Evolutionary conservation across 2,888 invertebrate species (phyloP).

Genomic region (Silvanus unidentatus): DNA sequence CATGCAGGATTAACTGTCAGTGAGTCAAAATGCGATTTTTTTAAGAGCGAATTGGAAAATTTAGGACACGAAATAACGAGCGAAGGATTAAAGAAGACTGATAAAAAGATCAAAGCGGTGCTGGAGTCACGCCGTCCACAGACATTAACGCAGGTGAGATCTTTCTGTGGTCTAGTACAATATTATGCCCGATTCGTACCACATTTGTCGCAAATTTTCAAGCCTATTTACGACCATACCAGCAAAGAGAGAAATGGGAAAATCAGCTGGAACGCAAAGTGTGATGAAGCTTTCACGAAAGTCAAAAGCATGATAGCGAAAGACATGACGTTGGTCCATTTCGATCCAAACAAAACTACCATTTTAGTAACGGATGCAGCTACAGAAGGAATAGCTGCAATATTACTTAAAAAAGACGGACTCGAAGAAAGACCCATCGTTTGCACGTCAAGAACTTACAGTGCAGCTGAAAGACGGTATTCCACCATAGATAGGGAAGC

Average conservation of each 20-base stretch:
- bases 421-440: conserved; percentile 7
- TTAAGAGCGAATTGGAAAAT: conserved; percentile 28
- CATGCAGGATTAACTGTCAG: conserved; percentile 28
- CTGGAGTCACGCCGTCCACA: too few relatives aligned
- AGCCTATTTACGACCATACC: conserved; percentile 7
- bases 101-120: conserved; percentile 18
- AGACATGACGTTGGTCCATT: conserved; percentile 13
- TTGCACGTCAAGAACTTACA: conserved; percentile 12
- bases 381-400: conserved; percentile 8
- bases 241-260: conserved; percentile 10
- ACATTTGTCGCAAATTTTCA: too few relatives aligned
- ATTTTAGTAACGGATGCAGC: conserved; percentile 12
- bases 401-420: conserved; percentile 2
- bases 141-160: conserved; percentile 13
- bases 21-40: conserved; percentile 34
- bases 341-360: conserved; percentile 12
- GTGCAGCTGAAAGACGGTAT: conserved; percentile 8
- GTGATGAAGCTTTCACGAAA: conserved; percentile 12
- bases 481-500: conserved; percentile 21
- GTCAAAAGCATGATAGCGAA: conserved; percentile 11
- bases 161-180: conserved; percentile 13
- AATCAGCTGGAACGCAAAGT: conserved; percentile 13
- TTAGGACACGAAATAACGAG: conserved; percentile 25
- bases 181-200: conserved; percentile 18
- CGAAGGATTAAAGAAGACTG: conserved; percentile 12